These are phyloP conservation scores for Cynopterus brachyotis DNA, from an alignment of 2,113 vertebrate species.

Conservation along the genomic window DNA sequence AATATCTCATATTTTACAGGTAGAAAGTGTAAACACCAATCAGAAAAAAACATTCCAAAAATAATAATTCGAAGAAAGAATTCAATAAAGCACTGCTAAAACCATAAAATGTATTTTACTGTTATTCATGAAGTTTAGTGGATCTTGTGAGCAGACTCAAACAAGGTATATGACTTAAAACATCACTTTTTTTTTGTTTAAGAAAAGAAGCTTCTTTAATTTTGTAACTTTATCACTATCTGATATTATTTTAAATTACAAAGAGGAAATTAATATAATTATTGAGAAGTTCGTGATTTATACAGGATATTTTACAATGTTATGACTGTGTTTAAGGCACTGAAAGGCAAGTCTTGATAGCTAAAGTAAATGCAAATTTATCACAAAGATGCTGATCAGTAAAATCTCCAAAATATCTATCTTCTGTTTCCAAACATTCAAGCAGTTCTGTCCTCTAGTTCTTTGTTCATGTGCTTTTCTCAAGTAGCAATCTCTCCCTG, in stretches of 20 bases:
- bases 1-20: not conserved
- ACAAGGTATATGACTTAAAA: not conserved
- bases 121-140: not conserved
- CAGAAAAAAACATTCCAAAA: not conserved
- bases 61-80: not conserved
- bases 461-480: not conserved
- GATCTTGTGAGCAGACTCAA: not conserved
- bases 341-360: not conserved
- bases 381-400: not conserved
- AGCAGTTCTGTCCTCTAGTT: not conserved
- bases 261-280: not conserved
- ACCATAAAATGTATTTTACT: not conserved
- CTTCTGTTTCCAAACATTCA: not conserved
- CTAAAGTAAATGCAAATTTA: not conserved
- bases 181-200: not conserved
- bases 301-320: not conserved
- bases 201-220: not conserved
- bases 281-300: not conserved
- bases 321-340: not conserved
- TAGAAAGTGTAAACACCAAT: not conserved
- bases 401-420: not conserved
- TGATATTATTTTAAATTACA: conserved; percentile 1
- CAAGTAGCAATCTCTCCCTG: not conserved
- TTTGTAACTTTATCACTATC: not conserved
- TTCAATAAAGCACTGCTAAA: not conserved